Evolutionary conservation across 2,113 vertebrate genomes (phyloP).

Genomic region (Eretmochelys imbricata): DNA sequence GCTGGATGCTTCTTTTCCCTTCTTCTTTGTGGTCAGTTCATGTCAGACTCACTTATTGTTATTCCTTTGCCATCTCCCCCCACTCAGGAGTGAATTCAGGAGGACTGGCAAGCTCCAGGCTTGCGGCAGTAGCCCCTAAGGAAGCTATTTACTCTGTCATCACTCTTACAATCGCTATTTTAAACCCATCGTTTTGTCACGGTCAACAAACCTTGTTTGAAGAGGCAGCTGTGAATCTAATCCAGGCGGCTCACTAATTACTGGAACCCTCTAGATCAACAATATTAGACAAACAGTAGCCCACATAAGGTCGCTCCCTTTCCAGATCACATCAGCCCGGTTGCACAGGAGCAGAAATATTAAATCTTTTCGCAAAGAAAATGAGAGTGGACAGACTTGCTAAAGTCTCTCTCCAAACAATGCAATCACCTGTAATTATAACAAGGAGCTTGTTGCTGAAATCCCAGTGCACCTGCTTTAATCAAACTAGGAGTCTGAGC

Average conservation of each 20-base stretch:
- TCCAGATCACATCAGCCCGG: neutral
- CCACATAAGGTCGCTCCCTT: neutral
- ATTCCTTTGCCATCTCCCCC: neutral
- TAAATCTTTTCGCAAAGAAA: neutral
- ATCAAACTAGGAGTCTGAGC: neutral
- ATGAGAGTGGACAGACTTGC: neutral
- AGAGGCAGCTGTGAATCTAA: neutral
- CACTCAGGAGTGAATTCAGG: neutral
- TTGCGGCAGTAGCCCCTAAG: neutral
- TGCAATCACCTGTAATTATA: neutral
- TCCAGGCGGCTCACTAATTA: neutral
- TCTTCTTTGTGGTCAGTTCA: neutral
- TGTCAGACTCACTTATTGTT: neutral
- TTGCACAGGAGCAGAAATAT: neutral
- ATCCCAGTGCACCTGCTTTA: neutral
- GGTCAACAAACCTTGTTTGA: neutral
- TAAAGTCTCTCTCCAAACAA: neutral
- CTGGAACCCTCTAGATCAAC: neutral
- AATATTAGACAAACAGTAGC: neutral
- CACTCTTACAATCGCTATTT: neutral
- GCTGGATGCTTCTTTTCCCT: neutral
- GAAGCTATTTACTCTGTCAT: neutral
- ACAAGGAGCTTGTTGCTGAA: neutral
- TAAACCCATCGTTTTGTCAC: neutral
- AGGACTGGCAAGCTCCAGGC: neutral